Evolutionary conservation across 2,888 invertebrate genomes (phyloP), one percentile per base, ranked within the genome.

Genomic region (Ormyrus labotus): DNA sequence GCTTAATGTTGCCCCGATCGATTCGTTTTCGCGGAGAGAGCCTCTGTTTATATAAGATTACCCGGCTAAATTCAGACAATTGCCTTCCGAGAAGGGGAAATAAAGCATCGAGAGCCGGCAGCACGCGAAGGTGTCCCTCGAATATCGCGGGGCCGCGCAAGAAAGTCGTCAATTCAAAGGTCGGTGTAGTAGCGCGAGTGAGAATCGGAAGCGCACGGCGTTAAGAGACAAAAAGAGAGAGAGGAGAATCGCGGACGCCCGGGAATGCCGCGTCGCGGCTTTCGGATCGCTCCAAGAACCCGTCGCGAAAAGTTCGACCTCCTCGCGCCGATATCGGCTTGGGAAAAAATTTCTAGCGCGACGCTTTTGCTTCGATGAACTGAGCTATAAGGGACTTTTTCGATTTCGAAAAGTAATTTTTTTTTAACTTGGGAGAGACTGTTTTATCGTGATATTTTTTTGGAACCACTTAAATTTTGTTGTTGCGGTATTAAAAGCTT

Each of bases 241-340:
- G 19, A 48, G 19, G 63, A 47, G 79, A 34, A 34, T 34, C 68
- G 71, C 77, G 76, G 61, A 75, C 73, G 69, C 77, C 1, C 73
- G 58, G 80, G 83, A 83, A 85, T 81, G 76, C 69, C 68, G 55
- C 64, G 78, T 9, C 72, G 63, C 72, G 51, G 63, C 34, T 72
- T 70, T 72, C 34, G 34, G 34, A 34, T 63, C 58, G 19, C 34
- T 34, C 4, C 34, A 34, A 34, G 34, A 34, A 34, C 47, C 34
- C 61, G 57, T 5, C 7, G 72, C 47, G 72, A 9, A 72, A 53
- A 72, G 58, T 58, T 58, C 58, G n/a, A 13, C 58, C 13, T 19
- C 13, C 45, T 57, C 8, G 45, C 57, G n/a, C 19, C 47, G 57
- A 68, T 57, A 34, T 34, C 34, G 34, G 55, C 68, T 7, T 7